phyloP scores from a whole-genome alignment of 2,797 vertebrate species.

The Argyrosomus regius region DNA sequence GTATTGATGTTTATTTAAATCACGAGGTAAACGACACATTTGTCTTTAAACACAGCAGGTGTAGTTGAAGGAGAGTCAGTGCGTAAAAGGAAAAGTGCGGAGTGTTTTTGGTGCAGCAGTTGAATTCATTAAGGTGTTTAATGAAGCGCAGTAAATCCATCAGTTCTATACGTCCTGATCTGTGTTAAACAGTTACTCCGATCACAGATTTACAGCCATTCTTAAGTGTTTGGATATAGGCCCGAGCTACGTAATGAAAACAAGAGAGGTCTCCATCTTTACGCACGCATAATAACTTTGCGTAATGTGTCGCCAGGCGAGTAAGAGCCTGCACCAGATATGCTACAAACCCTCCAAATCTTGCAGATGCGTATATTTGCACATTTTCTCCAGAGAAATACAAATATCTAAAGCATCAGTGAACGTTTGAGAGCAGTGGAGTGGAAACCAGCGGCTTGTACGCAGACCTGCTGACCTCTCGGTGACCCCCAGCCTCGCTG shows the following conservation, averaged over 20 bases:
- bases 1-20: not conserved
- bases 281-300: conserved; percentile 41
- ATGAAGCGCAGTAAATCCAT: not conserved
- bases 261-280: conserved; percentile 50
- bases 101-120: not conserved
- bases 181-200: not conserved
- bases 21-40: not conserved
- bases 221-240: conserved; percentile 6
- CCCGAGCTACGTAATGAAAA: conserved; percentile 2
- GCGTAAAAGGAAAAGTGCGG: conserved; percentile 8
- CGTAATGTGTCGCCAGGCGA: conserved; percentile 28
- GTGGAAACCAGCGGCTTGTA: conserved; percentile 3
- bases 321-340: not conserved
- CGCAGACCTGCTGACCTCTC: conserved; percentile 79
- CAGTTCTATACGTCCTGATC: not conserved
- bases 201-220: not conserved
- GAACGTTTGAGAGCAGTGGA: conserved; percentile 24
- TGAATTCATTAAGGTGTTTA: not conserved
- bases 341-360: not conserved
- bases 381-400: not conserved
- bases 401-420: not conserved
- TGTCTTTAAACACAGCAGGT: not conserved
- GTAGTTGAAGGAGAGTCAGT: not conserved
- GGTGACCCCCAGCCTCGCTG: conserved; percentile 78
- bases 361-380: not conserved